Evolutionary conservation across 2,888 invertebrate genomes (phyloP).

Genomic region (Rhogogaster chlorosoma): DNA sequence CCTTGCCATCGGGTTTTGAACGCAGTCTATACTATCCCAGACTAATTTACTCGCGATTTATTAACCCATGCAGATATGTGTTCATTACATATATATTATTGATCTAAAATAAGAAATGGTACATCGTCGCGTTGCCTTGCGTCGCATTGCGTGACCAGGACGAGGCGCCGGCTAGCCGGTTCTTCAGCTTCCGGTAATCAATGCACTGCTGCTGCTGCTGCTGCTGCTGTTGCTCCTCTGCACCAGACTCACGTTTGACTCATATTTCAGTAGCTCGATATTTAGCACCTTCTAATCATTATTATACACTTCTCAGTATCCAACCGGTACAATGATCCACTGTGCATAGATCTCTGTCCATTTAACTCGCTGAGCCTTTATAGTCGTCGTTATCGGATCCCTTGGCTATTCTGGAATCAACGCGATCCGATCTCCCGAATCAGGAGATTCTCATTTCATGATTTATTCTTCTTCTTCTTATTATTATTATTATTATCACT

Average conservation of each 20-base stretch:
- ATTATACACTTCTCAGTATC: not conserved
- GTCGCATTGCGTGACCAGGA: not conserved
- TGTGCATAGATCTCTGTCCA: not conserved
- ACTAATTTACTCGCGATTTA: not conserved
- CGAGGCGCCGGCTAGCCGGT: slow-evolving; percentile 36
- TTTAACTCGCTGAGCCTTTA: not conserved
- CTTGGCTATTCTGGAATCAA: not conserved
- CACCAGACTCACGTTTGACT: not conserved
- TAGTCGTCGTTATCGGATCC: not conserved
- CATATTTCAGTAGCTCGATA: slow-evolving; percentile 11
- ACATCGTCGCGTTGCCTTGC: not conserved
- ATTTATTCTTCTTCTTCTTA: not conserved
- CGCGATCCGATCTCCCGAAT: not conserved
- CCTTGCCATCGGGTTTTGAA: not conserved
- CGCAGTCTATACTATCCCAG: not conserved
- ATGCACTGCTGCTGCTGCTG: not conserved
- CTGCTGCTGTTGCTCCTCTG: not conserved
- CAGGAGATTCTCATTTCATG: not conserved
- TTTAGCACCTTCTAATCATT: slow-evolving; percentile 3
- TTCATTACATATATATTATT: not conserved
- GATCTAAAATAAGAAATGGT: not conserved
- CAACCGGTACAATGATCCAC: not conserved
- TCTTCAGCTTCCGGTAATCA: slow-evolving; percentile 34
- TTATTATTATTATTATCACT: not conserved
- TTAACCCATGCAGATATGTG: not conserved